These are phyloP conservation scores for Trachelipus rathkii DNA, from an alignment of 1,140 invertebrate species.

Conservation along the genomic window DNA sequence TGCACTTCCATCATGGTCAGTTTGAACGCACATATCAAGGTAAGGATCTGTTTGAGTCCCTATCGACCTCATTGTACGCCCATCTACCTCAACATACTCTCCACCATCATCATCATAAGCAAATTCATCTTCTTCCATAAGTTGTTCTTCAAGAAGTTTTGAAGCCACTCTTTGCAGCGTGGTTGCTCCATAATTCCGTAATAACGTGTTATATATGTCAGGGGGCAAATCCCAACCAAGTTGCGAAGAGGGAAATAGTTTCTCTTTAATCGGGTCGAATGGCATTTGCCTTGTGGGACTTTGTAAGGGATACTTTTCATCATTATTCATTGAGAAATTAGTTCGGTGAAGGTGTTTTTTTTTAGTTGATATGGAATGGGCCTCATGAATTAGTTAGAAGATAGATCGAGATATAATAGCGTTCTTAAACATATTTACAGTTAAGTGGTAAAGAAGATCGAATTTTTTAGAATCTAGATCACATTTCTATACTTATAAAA, in stretches of 20 bases:
- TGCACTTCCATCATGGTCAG: slow-evolving; percentile 40
- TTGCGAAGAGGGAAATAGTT: slow-evolving; percentile 28
- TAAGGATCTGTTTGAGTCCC: slow-evolving; percentile 44
- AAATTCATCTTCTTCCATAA: slow-evolving; percentile 49
- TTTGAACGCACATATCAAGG: slow-evolving; percentile 44
- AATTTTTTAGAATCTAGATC: no score
- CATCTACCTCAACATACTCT: slow-evolving; percentile 32
- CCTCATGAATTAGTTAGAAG: no score
- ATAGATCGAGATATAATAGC: no score
- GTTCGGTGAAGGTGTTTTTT: no score
- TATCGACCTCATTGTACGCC: slow-evolving; percentile 28
- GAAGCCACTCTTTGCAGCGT: slow-evolving; percentile 50
- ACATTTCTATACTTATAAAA: no score
- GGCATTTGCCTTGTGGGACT: slow-evolving; percentile 4
- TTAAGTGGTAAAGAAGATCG: no score
- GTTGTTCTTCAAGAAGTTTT: slow-evolving; percentile 51
- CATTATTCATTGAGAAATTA: not conserved
- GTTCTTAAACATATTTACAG: no score
- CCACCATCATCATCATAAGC: slow-evolving; percentile 50
- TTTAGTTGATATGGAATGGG: no score
- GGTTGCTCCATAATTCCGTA: slow-evolving; percentile 34
- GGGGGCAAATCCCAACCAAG: slow-evolving; percentile 31
- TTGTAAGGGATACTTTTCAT: not conserved
- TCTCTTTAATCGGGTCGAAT: slow-evolving; percentile 10
- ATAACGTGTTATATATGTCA: slow-evolving; percentile 37